Percentiles rank a stretch among this genome's conserved stretches.
Evolutionary conservation across 1,140 invertebrate species (phyloP).

Genomic region (Cherax quadricarinatus): DNA sequence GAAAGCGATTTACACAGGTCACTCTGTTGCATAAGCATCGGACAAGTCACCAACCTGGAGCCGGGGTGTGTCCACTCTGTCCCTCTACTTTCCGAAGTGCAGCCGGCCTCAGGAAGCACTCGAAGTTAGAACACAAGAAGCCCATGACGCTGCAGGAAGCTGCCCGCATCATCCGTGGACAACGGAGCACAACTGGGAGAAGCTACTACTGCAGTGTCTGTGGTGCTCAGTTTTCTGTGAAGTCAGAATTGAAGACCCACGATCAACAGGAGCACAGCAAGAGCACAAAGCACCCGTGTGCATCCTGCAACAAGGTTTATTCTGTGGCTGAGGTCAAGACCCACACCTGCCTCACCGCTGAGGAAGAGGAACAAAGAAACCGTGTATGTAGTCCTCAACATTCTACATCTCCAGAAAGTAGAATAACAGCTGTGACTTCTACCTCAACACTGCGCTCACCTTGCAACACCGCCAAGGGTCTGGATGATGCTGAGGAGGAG

Average conservation of each 20-base stretch:
- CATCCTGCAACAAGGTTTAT: constrained; percentile 56
- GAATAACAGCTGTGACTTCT: neutral
- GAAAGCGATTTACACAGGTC: constrained; percentile 77
- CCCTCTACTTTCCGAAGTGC: constrained; percentile 37
- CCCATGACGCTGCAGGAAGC: constrained; percentile 56
- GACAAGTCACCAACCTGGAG: constrained; percentile 47
- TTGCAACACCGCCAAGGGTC: neutral
- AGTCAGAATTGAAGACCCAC: constrained; percentile 76
- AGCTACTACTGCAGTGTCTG: constrained; percentile 77
- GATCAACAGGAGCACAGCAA: constrained; percentile 72
- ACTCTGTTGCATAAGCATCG: constrained; percentile 60
- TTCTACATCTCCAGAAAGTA: neutral
- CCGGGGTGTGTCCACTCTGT: constrained; percentile 46
- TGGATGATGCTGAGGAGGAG: constrained; percentile 35
- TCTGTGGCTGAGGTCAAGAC: constrained; percentile 42
- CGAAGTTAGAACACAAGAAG: constrained; percentile 57
- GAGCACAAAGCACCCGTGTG: constrained; percentile 41
- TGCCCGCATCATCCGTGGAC: constrained; percentile 66
- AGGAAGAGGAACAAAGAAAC: constrained; percentile 31
- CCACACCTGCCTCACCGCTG: constrained; percentile 49
- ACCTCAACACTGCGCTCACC: neutral
- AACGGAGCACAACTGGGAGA: constrained; percentile 26
- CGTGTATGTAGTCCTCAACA: neutral
- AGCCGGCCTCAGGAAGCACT: constrained; percentile 45
- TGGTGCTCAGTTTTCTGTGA: constrained; percentile 77